Evolutionary conservation across 2,113 vertebrate genomes (phyloP), one percentile per base, ranked within the genome.

Genomic region (Coracopsis vasa): DNA sequence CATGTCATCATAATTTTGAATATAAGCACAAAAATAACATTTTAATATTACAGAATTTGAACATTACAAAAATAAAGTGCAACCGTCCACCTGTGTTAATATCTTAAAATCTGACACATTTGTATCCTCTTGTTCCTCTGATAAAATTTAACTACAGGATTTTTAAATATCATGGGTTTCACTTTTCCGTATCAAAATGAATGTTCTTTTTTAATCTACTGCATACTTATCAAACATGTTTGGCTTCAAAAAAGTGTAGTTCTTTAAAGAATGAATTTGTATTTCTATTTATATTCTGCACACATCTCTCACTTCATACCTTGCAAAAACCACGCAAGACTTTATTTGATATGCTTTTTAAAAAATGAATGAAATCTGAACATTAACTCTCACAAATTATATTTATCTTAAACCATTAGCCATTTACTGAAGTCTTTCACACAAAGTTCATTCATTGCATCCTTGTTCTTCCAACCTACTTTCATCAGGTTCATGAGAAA

Each of bases 401-500:
- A 77, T 82, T 88, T 79, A 91, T 86, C 80, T 93, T 96, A 95
- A 97, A 90, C 56, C 29, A 5, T 77, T 29, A 92, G 78, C 50
- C 53, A 95, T 86, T 97, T 96, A 95, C 67, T 90, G 87, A 78
- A 95, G 81, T 92, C 92, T 95, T 97, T 96, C 97, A 98, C 95
- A 95, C 9, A 0, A 94, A 85, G 54, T 81, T 93, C 85, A 95
- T 95, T 97, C 85, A 96, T 28, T 84, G 58, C 44, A 90, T 67
- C 84, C 92, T 88, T 93, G 86, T 96, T 96, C 94, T 92, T 95
- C 84, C 95, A 96, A 95, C 95, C 92, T 93, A 97, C 96, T 97
- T 97, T 98, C 97, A 97, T 96, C 95, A 39, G 93, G 96, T 96
- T 98, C 94, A 97, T 24, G 24, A 98, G 98, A 98, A 99, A 99